These are phyloP conservation scores for Leucophora obtusa DNA, from an alignment of 2,888 invertebrate species.

Conservation along the genomic window DNA sequence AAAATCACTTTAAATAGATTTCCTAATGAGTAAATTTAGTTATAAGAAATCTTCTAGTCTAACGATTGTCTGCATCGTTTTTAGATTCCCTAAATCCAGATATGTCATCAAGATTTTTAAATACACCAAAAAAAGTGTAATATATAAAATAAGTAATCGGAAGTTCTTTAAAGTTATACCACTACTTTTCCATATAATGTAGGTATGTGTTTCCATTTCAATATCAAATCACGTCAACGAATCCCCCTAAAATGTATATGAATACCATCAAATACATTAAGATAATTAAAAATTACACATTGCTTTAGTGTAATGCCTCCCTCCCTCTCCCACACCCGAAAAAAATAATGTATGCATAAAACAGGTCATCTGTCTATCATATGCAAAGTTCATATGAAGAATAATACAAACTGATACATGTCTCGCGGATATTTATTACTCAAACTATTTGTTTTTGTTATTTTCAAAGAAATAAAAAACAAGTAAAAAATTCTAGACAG, in stretches of 20 bases:
- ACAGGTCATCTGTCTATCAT: slow-evolving; percentile 27
- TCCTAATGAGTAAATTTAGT: too few relatives aligned
- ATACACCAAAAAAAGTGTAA: too few relatives aligned
- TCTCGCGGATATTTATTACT: slow-evolving; percentile 19
- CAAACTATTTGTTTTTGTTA: slow-evolving; percentile 18
- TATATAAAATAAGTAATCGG: too few relatives aligned
- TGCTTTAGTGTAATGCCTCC: not conserved
- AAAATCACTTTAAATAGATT: too few relatives aligned
- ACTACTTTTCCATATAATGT: not conserved
- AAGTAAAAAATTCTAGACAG: not conserved
- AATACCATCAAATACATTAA: slow-evolving; percentile 11
- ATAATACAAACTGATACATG: slow-evolving; percentile 1
- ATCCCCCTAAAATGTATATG: not conserved
- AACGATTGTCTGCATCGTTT: too few relatives aligned
- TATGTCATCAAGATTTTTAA: too few relatives aligned
- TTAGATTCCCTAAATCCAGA: too few relatives aligned
- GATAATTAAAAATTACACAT: slow-evolving; percentile 24
- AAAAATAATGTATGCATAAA: not conserved
- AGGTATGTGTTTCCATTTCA: not conserved
- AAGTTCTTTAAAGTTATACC: too few relatives aligned
- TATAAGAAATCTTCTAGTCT: too few relatives aligned
- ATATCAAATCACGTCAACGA: not conserved
- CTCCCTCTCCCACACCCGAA: too few relatives aligned
- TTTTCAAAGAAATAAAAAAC: slow-evolving; percentile 11
- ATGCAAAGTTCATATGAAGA: slow-evolving; percentile 18